These are phyloP conservation scores for Aelia acuminata DNA, from an alignment of 2,888 invertebrate genomes.

Conservation along the genomic window DNA sequence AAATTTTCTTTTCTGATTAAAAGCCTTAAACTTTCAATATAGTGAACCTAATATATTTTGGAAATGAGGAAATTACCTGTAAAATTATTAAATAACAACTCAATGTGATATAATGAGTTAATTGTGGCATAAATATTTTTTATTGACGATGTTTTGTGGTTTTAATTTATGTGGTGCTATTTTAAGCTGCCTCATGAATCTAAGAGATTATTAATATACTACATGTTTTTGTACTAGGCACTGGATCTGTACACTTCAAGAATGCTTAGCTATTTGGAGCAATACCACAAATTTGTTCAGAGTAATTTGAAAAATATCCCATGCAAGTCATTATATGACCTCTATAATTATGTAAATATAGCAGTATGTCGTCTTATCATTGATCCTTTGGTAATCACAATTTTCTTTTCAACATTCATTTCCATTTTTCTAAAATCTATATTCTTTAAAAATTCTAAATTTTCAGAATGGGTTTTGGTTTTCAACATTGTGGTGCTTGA, in stretches of 20 bases:
- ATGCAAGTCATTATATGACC: conserved; percentile 81
- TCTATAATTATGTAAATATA: conserved; percentile 77
- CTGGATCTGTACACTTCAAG: conserved; percentile 74
- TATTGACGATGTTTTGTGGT: too few species aligned
- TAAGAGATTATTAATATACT: neutral
- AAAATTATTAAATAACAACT: too few species aligned
- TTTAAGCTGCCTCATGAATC: too few species aligned
- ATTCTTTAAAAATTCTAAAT: conserved; percentile 26
- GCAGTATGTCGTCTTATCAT: conserved; percentile 77
- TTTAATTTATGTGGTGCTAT: too few species aligned
- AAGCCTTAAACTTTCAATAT: too few species aligned
- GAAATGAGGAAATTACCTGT: too few species aligned
- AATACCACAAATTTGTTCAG: conserved; percentile 79
- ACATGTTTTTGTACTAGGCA: neutral
- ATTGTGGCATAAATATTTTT: too few species aligned
- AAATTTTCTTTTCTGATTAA: too few species aligned
- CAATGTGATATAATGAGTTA: too few species aligned
- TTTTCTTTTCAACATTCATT: neutral
- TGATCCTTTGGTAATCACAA: conserved; percentile 75
- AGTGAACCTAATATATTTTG: too few species aligned
- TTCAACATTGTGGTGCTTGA: conserved; percentile 74
- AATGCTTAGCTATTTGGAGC: conserved; percentile 77
- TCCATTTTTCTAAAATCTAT: neutral
- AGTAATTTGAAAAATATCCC: conserved; percentile 78
- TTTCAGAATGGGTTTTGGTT: conserved; percentile 81